phyloP scores from a whole-genome alignment of 2,113 vertebrate species.

The Platanista minor region DNA sequence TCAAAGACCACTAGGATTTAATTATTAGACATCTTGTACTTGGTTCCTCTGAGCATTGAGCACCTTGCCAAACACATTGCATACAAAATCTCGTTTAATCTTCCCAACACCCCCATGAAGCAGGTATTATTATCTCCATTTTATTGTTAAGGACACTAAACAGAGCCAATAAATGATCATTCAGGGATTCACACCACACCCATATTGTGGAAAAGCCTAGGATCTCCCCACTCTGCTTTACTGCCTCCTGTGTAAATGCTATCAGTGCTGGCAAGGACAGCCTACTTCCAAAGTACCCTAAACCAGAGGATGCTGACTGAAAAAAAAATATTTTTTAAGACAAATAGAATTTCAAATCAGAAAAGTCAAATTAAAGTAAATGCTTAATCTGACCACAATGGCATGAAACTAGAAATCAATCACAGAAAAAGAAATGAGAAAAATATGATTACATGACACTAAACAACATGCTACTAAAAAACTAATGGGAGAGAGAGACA shows the following conservation, averaged over 20 bases:
- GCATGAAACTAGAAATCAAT: not conserved
- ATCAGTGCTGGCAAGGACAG: not conserved
- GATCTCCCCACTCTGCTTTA: not conserved
- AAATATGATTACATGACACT: not conserved
- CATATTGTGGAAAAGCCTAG: accelerated
- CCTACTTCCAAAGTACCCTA: not conserved
- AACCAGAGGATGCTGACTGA: not conserved
- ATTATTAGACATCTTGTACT: not conserved
- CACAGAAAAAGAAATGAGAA: not conserved
- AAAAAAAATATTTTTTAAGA: not conserved
- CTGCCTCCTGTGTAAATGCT: too few species aligned
- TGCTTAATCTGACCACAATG: not conserved
- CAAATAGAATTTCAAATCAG: not conserved
- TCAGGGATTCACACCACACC: not conserved
- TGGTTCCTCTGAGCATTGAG: not conserved
- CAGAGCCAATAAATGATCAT: not conserved
- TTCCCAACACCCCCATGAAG: not conserved
- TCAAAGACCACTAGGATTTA: not conserved
- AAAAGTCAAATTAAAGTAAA: constrained; percentile 21
- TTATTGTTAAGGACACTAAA: not conserved
- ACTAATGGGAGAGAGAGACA: too few species aligned
- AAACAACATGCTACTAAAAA: not conserved
- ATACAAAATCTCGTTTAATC: not conserved
- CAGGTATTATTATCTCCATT: not conserved
- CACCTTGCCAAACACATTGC: not conserved